Base-by-base conservation (phyloP, 2,888 invertebrate genomes). In the Acanthosoma haemorrhoidale region DNA sequence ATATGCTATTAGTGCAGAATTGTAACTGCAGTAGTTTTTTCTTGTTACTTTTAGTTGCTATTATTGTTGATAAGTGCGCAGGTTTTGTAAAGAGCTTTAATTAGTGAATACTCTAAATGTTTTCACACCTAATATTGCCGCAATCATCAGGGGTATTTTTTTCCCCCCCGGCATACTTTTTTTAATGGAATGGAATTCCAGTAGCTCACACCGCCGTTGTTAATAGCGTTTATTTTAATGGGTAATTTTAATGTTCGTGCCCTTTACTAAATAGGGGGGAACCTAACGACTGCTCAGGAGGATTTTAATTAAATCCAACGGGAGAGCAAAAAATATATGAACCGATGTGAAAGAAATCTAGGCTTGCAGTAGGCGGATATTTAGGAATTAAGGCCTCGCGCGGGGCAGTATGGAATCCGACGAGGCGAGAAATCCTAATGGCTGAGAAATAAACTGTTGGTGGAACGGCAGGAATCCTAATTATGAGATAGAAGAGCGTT, bases 371-470 rank as follows among this genome's bases (percentile, higher is more conserved):
- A n/a, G n/a, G n/a, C 21, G 51, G 51, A 51, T 51, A 51, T 51
- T 51, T 51, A 51, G 51, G 25, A 51, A 51, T 51, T 51, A 51
- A 29, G 5, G 51, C 25, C 29, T 51, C 25, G 51, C 29, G 25
- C 8, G 51, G 25, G n/a, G 25, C 51, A 11, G 51, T 51, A 51
- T 51, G 51, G 51, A 51, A 51, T 51, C 51, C 51, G 25, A 51
- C 51, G 51, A 25, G 51, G 51, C n/a, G 51, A 25, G 29, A 51
- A 51, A 51, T 51, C 51, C 51, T 51, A 51, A 51, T 51, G 51
- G 51, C 25, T 16, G 6, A 25, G 51, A 5, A 51, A 51, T 51
- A 51, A 51, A 51, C 51, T 51, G 51, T 51, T 51, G 51, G 25
- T 51, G 51, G 51, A 51, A 51, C 51, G 51, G 25, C 13, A 25